Evolutionary conservation across 2,888 invertebrate species (phyloP).

Genomic region (Kryphioiulus occultus): DNA sequence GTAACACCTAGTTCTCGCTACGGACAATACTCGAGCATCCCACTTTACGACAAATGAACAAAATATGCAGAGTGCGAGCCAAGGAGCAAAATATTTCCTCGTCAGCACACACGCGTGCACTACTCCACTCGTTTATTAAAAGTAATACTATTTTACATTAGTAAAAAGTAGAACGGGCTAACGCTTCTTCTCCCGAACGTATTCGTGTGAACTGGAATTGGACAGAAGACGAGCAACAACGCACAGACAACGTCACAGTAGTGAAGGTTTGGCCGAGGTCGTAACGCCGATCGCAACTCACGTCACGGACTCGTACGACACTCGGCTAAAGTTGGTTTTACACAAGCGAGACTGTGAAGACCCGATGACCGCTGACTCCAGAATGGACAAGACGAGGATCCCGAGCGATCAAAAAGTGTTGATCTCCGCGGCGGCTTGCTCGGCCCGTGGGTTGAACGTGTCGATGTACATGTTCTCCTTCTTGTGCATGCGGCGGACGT

Average conservation of each 20-base stretch:
- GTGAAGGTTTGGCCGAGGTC: background rate
- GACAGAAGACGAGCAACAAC: background rate
- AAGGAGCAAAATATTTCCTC: too few species aligned
- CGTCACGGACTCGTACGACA: background rate
- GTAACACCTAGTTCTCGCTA: too few species aligned
- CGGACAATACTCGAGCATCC: too few species aligned
- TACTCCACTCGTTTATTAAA: background rate
- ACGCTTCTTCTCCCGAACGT: background rate
- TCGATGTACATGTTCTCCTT: constrained; percentile 68
- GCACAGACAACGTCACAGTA: background rate
- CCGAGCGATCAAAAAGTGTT: background rate
- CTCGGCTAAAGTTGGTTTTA: background rate
- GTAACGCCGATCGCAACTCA: background rate
- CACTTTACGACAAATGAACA: too few species aligned
- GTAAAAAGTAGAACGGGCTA: background rate
- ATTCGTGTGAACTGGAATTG: background rate
- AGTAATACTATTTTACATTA: constrained; percentile 6
- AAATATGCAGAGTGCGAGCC: too few species aligned
- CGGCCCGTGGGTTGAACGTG: constrained; percentile 65
- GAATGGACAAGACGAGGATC: background rate
- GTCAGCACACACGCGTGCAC: background rate
- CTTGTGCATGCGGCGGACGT: constrained; percentile 68
- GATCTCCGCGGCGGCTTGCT: background rate
- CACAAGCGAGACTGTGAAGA: background rate
- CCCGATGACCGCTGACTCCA: background rate